phyloP scores from a whole-genome alignment of 2,797 vertebrate genomes.

The Mionectes olivaceus region DNA sequence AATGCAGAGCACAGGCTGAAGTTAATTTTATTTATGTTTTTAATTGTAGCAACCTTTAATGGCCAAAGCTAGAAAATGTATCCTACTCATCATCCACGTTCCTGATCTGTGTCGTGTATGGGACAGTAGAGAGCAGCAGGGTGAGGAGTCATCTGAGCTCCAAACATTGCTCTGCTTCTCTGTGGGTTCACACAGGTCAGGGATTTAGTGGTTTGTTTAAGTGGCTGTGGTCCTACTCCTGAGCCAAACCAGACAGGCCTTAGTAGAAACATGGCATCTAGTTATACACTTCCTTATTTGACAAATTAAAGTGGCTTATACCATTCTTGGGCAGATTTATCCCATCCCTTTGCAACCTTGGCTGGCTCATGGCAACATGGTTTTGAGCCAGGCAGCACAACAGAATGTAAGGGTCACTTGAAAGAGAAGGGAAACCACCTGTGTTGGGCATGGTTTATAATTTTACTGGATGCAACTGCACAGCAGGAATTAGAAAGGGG shows the following conservation, averaged over 20 bases:
- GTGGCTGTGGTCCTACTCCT: constrained; percentile 18
- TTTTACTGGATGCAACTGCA: neutral
- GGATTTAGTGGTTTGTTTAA: constrained; percentile 38
- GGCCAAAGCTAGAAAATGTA: neutral
- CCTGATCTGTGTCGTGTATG: neutral
- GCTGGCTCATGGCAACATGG: neutral
- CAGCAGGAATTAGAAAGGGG: neutral
- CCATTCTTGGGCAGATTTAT: neutral
- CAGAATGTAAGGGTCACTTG: neutral
- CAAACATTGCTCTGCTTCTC: neutral
- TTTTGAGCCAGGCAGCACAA: neutral
- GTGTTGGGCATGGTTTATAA: neutral
- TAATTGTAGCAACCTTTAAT: neutral
- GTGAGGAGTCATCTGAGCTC: neutral
- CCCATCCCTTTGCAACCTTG: neutral
- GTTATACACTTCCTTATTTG: constrained; percentile 16
- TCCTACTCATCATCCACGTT: neutral
- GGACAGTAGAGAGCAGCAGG: neutral
- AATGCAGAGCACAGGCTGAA: neutral
- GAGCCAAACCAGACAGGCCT: constrained; percentile 34
- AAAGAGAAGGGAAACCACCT: constrained; percentile 2
- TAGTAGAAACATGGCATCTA: neutral
- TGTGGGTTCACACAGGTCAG: neutral
- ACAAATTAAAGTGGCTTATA: constrained; percentile 10
- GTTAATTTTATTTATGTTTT: neutral